Percentiles rank a stretch among this genome's conserved stretches.
Evolutionary conservation across 2,113 vertebrate genomes (phyloP).

Genomic region (Syrrhaptes paradoxus): DNA sequence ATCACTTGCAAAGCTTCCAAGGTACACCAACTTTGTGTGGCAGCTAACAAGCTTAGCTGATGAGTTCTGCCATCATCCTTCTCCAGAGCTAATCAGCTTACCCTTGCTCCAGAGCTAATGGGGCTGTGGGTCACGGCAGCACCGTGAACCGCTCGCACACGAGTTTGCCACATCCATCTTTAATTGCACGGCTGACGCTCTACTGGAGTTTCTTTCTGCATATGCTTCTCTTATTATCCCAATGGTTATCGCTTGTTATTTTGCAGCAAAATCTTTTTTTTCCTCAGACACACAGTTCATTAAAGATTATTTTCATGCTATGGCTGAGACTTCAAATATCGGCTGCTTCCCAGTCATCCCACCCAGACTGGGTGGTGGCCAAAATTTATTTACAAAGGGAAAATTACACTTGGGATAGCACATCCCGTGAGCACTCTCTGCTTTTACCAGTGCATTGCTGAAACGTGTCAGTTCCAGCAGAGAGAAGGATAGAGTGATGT

Average conservation of each 20-base stretch:
- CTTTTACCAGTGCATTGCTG: slow-evolving; percentile 4
- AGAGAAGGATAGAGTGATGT: not conserved
- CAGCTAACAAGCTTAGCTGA: slow-evolving; percentile 68
- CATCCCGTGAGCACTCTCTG: not conserved
- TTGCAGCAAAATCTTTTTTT: slow-evolving; percentile 34
- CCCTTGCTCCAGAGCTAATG: slow-evolving; percentile 55
- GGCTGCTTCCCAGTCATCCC: slow-evolving; percentile 43
- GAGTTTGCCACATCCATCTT: slow-evolving; percentile 14
- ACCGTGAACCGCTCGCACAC: not conserved
- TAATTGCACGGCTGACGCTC: slow-evolving; percentile 29
- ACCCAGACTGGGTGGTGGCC: slow-evolving; percentile 27
- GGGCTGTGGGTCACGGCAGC: slow-evolving; percentile 52
- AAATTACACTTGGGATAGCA: slow-evolving; percentile 1
- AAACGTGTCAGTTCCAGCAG: not conserved
- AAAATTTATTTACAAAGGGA: slow-evolving; percentile 32
- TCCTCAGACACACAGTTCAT: slow-evolving; percentile 8
- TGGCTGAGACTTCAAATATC: slow-evolving; percentile 32
- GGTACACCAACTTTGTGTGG: slow-evolving; percentile 46
- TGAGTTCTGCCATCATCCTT: slow-evolving; percentile 57
- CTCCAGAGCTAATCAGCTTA: slow-evolving; percentile 65
- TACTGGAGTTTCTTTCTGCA: slow-evolving; percentile 50
- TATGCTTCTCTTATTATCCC: not conserved
- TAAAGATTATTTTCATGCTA: slow-evolving; percentile 47
- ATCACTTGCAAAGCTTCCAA: slow-evolving; percentile 58
- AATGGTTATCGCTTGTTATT: slow-evolving; percentile 36